Base-by-base conservation (phyloP, 2,888 invertebrate species). In the Drosophila phalerata region DNA sequence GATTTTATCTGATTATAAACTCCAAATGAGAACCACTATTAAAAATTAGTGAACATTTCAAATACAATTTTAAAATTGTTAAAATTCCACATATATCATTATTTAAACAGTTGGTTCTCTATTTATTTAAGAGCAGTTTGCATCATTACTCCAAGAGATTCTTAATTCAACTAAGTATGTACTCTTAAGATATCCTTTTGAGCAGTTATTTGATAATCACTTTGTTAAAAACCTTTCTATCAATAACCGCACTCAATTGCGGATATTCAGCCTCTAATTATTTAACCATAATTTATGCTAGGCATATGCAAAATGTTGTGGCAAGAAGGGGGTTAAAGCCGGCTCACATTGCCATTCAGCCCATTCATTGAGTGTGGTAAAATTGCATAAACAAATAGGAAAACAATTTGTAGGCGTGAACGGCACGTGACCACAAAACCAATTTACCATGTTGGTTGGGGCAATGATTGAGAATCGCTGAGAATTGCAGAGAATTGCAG, bases 381-480 rank as follows among this genome's bases (percentile, higher is more conserved):
- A 81, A 73, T 85, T 87, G 85, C 87, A 87, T 89, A 84, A 89
- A 85, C 88, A 89, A 87, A 89, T 80, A 82, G 73, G 74, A 83
- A 88, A 84, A 83, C 84, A 84, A 89, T 87, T 85, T 81, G 89
- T 77, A 69, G 85, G 85, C 89, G 89, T 83, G 81, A 79, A 69
- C 71, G 86, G 86, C 86, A 86, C 86, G 86, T 86, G 86, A 86
- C 89, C 86, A 77, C 89, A 89, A 88, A 89, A 89, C 75, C 86
- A 89, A 89, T 89, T 86, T 89, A 70, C 70, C 76, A 64, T 71
- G 65, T 65, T 67, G 65, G 58, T 42, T 9, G 42, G 61, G 45
- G 28, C 40, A 9, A 15, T 34, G 61, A 60, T 40, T 65, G 74
- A 73, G 74, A 76, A 66, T 57, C 67, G 64, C 47, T 13, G 69